phyloP scores from a whole-genome alignment of 2,888 invertebrate genomes.

The Aphrophora alni region DNA sequence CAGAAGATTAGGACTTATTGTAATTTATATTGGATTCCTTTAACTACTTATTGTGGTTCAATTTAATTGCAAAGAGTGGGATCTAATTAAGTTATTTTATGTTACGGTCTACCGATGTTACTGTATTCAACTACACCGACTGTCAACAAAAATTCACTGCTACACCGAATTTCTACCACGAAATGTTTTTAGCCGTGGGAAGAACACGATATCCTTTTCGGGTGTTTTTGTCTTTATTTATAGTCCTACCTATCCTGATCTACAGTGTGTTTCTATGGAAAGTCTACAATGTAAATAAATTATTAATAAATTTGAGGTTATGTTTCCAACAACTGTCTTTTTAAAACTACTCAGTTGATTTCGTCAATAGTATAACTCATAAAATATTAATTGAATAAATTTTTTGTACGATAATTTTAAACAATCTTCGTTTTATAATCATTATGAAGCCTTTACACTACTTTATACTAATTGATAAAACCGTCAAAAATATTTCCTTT shows the following conservation, averaged over 20 bases:
- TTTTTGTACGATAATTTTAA: too few relatives aligned
- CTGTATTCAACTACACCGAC: neutral
- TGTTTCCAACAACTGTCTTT: too few relatives aligned
- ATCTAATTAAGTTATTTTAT: neutral
- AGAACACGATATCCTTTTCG: conserved; percentile 1
- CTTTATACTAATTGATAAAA: too few relatives aligned
- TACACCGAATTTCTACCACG: neutral
- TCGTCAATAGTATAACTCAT: too few relatives aligned
- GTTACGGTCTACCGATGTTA: neutral
- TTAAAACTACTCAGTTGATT: too few relatives aligned
- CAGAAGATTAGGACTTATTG: neutral
- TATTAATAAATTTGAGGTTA: too few relatives aligned
- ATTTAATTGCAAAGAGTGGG: neutral
- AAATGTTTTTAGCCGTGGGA: neutral
- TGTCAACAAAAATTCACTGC: neutral
- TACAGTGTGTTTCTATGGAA: too few relatives aligned
- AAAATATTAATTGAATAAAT: too few relatives aligned
- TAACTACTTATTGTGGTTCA: neutral
- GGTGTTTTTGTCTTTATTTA: neutral
- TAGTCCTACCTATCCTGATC: neutral
- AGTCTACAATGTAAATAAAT: too few relatives aligned
- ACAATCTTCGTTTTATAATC: too few relatives aligned
- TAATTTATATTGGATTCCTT: neutral
- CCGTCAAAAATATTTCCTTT: too few relatives aligned
- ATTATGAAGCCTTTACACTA: too few relatives aligned